Conservation (phyloP, 2,888 invertebrate species). For the Halocaridina rubra region DNA sequence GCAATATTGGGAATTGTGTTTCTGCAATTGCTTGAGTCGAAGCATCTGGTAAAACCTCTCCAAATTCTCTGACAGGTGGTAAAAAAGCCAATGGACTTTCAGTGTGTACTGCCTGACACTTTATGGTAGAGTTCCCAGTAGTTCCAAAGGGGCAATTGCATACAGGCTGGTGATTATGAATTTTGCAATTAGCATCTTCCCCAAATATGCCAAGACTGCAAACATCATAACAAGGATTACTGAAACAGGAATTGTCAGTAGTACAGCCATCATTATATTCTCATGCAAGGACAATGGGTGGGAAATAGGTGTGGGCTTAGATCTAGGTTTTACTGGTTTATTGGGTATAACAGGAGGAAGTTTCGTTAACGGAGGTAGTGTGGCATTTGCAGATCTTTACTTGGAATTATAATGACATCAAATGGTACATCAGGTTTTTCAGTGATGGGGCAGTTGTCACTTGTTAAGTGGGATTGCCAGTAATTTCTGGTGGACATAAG, state of each 20-base stretch:
- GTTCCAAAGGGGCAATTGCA: constrained; percentile 82
- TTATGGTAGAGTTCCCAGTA: constrained; percentile 82
- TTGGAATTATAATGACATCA: constrained; percentile 21
- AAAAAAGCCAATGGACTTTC: background rate
- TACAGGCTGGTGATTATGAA: constrained; percentile 75
- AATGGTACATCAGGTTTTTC: background rate
- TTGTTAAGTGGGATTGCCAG: constrained; percentile 54
- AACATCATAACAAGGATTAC: constrained; percentile 80
- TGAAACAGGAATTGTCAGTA: constrained; percentile 79
- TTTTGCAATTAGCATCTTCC: constrained; percentile 81
- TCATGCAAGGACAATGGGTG: constrained; percentile 42
- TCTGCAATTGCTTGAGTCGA: constrained; percentile 67
- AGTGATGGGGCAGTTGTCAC: background rate
- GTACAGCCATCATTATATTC: constrained; percentile 75
- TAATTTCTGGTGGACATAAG: constrained; percentile 70
- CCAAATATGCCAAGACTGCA: constrained; percentile 78
- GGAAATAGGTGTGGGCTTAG: constrained; percentile 23
- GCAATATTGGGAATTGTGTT: constrained; percentile 14
- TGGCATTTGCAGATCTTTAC: background rate
- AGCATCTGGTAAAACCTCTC: constrained; percentile 73
- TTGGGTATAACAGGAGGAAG: background rate
- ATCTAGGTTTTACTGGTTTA: background rate
- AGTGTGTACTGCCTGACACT: constrained; percentile 72
- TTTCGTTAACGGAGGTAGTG: background rate
- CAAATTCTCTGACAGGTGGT: constrained; percentile 70